phyloP scores from a whole-genome alignment of 2,888 invertebrate species.

The Drosophila recens region DNA sequence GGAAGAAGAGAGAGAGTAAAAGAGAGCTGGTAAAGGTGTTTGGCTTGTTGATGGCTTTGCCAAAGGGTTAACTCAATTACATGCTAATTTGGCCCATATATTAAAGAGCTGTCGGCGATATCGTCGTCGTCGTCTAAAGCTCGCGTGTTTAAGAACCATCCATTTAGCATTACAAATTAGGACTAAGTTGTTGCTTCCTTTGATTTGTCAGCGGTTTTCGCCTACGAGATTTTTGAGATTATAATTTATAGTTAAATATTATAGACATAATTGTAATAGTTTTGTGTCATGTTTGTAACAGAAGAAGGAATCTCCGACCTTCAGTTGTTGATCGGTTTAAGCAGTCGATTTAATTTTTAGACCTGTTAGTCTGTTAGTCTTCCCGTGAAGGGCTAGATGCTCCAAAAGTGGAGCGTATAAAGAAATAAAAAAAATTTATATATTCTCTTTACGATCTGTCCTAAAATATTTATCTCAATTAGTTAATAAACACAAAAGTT shows the following conservation, averaged over 20 bases:
- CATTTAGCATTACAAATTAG: conserved; percentile 53
- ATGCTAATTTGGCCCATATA: conserved; percentile 19
- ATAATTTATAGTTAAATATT: conserved; percentile 9
- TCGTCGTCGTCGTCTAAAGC: conserved; percentile 26
- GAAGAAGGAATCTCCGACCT: neutral
- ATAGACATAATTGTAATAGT: neutral
- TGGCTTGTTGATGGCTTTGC: conserved; percentile 20
- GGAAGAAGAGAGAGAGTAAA: neutral
- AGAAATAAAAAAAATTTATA: no score
- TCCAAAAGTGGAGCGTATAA: neutral
- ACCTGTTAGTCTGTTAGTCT: neutral
- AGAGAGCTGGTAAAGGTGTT: conserved; percentile 9
- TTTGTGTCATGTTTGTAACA: neutral
- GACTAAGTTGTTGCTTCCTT: conserved; percentile 64
- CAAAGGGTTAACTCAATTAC: conserved; percentile 38
- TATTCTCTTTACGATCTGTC: no score
- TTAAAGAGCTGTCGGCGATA: conserved; percentile 31
- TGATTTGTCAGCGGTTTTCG: conserved; percentile 49
- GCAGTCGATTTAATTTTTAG: neutral
- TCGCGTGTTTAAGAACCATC: conserved; percentile 64
- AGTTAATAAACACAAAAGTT: no score
- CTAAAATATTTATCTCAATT: no score
- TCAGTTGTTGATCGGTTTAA: neutral
- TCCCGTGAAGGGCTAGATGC: neutral
- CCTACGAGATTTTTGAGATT: conserved; percentile 29